These are phyloP conservation scores for Allophyes oxyacanthae DNA, from an alignment of 2,888 invertebrate genomes.

Conservation along the genomic window DNA sequence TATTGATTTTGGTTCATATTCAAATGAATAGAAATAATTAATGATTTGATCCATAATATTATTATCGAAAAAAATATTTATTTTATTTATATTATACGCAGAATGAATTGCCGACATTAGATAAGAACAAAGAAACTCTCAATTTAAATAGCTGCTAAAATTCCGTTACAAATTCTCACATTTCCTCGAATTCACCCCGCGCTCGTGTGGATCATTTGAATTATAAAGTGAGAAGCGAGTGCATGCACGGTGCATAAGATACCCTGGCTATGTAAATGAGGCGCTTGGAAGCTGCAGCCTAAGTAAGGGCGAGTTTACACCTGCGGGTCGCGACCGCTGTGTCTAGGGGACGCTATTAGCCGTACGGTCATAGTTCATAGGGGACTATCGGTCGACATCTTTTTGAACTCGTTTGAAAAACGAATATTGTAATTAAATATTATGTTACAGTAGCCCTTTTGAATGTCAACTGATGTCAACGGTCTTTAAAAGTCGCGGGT, in stretches of 20 bases:
- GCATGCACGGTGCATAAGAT: slow-evolving; percentile 85
- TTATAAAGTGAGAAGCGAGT: slow-evolving; percentile 86
- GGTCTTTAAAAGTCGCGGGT: slow-evolving; percentile 2
- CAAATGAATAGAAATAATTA: too few species aligned
- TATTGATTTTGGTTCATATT: background rate
- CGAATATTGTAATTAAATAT: slow-evolving; percentile 31
- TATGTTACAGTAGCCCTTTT: slow-evolving; percentile 8
- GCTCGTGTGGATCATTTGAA: slow-evolving; percentile 83
- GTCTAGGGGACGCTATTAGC: slow-evolving; percentile 44
- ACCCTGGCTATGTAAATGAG: slow-evolving; percentile 83
- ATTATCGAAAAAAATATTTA: too few species aligned
- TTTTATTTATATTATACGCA: background rate
- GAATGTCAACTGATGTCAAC: slow-evolving; percentile 28
- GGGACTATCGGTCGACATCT: slow-evolving; percentile 54
- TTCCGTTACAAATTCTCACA: slow-evolving; percentile 88
- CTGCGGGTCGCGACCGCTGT: slow-evolving; percentile 62
- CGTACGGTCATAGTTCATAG: slow-evolving; percentile 67
- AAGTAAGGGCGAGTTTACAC: slow-evolving; percentile 73
- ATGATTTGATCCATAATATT: too few species aligned
- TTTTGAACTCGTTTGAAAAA: slow-evolving; percentile 37
- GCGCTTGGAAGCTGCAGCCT: slow-evolving; percentile 65
- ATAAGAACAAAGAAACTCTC: slow-evolving; percentile 51
- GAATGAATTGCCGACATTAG: slow-evolving; percentile 23
- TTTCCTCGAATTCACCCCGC: slow-evolving; percentile 76
- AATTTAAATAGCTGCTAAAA: slow-evolving; percentile 64